These are phyloP conservation scores for Rugalucina vietnamica DNA, from an alignment of 2,888 invertebrate species.

Conservation along the genomic window DNA sequence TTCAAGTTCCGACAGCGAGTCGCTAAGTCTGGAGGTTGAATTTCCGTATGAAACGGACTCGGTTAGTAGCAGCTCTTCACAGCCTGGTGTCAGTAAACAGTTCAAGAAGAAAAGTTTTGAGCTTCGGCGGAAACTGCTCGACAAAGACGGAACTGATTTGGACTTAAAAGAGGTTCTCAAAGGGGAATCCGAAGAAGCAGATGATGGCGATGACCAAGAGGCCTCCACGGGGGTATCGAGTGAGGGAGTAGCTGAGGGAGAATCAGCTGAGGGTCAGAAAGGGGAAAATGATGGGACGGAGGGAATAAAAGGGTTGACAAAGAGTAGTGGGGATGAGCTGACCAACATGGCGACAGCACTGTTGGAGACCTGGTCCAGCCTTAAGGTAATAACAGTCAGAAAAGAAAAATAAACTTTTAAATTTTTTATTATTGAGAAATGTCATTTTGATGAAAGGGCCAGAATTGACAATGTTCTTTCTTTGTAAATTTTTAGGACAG, in stretches of 20 bases:
- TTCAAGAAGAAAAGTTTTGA: conserved; percentile 2
- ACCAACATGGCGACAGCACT: conserved; percentile 85
- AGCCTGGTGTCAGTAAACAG: conserved; percentile 22
- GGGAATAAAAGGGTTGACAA: not conserved
- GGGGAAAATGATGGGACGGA: not conserved
- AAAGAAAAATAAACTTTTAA: too few species aligned
- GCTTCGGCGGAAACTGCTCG: conserved; percentile 60
- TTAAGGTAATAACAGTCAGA: conserved; percentile 85
- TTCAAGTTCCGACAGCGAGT: conserved; percentile 80
- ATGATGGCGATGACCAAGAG: not conserved
- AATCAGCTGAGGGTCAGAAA: conserved; percentile 21
- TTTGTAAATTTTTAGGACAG: too few species aligned
- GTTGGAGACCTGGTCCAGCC: conserved; percentile 89
- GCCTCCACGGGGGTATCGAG: not conserved
- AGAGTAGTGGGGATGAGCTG: conserved; percentile 64
- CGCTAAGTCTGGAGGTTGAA: conserved; percentile 60
- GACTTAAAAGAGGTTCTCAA: conserved; percentile 24
- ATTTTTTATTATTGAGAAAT: too few species aligned
- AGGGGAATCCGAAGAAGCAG: conserved; percentile 19
- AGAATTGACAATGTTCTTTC: too few species aligned
- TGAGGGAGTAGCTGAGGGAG: conserved; percentile 1
- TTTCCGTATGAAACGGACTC: conserved; percentile 43
- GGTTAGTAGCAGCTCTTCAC: conserved; percentile 55
- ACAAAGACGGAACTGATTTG: conserved; percentile 41
- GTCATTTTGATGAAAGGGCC: too few species aligned